Evolutionary conservation across 2,888 invertebrate genomes (phyloP), one percentile per base, ranked within the genome.

Genomic region (Campoplex capitator): DNA sequence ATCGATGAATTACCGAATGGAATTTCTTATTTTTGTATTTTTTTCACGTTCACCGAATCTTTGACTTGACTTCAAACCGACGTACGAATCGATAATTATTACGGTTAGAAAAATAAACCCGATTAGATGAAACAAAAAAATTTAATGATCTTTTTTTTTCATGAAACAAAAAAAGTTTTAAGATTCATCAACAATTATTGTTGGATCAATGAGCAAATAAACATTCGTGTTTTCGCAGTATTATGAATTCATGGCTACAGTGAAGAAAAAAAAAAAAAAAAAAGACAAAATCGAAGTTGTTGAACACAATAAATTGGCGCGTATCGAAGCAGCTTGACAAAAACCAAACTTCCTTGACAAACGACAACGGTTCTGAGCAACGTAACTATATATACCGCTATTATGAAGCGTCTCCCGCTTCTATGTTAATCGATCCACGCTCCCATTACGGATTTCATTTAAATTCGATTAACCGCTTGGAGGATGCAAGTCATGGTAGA

Each of bases 381-480:
- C 3, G 58, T 58, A 62, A 32, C 62, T 32, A 62, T 48, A 76
- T 65, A 42, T 74, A 75, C 13, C 23, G 45, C 58, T 23, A 70
- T 62, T 65, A 56, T 48, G 58, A 62, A 70, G 77, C 68, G 58
- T 84, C 65, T 83, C 62, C 32, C 73, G 79, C 71, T 80, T 83
- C 84, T 84, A 75, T 88, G 83, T 79, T 88, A 87, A 89, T 89
- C 85, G 86, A 88, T 88, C 84, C 75, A 81, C 73, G 87, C 75
- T 88, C 85, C 84, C 83, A 88, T 87, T 89, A 89, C 87, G 83
- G 89, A 89, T 91, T 91, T 90, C 91, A 91, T 91, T 91, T 90
- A 91, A 91, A 92, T 92, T 91, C 89, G 90, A 91, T 91, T 89
- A 90, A 84, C 84, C 85, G 85, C 85, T 85, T 84, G 79, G 88